A percentile compares a stretch with the other conserved stretches of the same genome.
These are phyloP conservation scores for Porites cylindrica DNA, from an alignment of 92 coral and sea anemone species.

Conservation along the genomic window DNA sequence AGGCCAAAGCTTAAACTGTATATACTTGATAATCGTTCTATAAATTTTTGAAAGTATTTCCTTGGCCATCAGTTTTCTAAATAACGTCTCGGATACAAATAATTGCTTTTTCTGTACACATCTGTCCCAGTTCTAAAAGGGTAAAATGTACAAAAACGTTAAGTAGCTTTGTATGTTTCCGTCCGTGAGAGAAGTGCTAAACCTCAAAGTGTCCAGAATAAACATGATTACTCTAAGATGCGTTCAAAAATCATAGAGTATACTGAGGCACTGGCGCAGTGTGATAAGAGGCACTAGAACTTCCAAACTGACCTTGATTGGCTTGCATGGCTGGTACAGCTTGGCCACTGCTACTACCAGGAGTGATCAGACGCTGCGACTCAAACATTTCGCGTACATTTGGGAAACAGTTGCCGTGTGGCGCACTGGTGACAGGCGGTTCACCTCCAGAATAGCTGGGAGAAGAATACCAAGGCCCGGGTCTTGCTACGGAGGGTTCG, in stretches of 20 bases:
- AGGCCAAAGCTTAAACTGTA: not conserved
- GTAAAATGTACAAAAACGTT: slow-evolving; percentile 9
- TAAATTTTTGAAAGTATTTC: slow-evolving; percentile 32
- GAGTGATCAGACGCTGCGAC: slow-evolving; percentile 90
- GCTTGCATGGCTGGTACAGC: slow-evolving; percentile 55
- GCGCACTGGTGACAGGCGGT: slow-evolving; percentile 54
- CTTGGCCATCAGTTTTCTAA: slow-evolving; percentile 32
- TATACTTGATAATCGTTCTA: not conserved
- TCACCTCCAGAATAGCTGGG: slow-evolving; percentile 51
- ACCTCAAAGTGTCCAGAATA: slow-evolving; percentile 29
- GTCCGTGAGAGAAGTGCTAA: slow-evolving; percentile 12
- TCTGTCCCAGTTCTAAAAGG: slow-evolving; percentile 34
- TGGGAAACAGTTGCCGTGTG: slow-evolving; percentile 78
- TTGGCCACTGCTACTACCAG: slow-evolving; percentile 53
- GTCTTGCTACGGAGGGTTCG: slow-evolving; percentile 64
- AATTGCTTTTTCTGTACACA: not conserved
- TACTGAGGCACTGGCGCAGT: slow-evolving; percentile 56
- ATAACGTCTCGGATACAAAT: slow-evolving; percentile 18
- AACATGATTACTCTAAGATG: slow-evolving; percentile 17
- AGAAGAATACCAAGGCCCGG: slow-evolving; percentile 73
- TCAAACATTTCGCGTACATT: slow-evolving; percentile 99
- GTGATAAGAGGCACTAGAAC: slow-evolving; percentile 75
- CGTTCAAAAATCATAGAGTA: slow-evolving; percentile 39
- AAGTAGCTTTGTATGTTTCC: slow-evolving; percentile 8
- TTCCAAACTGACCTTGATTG: slow-evolving; percentile 93